Percentiles rank a stretch among this genome's conserved stretches.
These are phyloP conservation scores for Meteorus colon DNA, from an alignment of 2,888 invertebrate species.

Conservation along the genomic window DNA sequence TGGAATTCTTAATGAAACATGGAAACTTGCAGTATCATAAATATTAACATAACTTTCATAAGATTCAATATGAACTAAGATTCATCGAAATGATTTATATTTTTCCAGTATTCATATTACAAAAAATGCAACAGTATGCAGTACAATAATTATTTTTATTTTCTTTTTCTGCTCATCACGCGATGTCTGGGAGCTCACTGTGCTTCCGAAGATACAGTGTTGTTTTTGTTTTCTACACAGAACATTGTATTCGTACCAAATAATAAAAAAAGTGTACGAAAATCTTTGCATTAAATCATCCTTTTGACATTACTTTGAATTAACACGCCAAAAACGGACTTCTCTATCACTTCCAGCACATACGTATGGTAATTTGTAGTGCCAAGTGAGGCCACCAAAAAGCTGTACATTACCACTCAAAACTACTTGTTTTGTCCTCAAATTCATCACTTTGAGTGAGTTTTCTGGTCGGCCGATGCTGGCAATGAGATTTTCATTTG, in stretches of 20 bases:
- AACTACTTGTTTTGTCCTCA: slow-evolving; percentile 76
- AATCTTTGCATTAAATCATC: neutral
- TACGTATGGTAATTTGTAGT: slow-evolving; percentile 78
- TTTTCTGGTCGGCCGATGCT: slow-evolving; percentile 81
- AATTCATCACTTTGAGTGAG: slow-evolving; percentile 79
- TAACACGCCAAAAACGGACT: slow-evolving; percentile 78
- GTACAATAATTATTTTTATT: neutral
- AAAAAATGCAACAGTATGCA: neutral
- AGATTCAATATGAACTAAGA: too few relatives aligned
- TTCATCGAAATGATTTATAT: neutral
- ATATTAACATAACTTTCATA: neutral
- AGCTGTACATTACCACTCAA: slow-evolving; percentile 76
- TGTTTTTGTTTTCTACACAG: slow-evolving; percentile 34
- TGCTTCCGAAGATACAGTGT: slow-evolving; percentile 10
- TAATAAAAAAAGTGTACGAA: slow-evolving; percentile 29
- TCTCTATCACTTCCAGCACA: slow-evolving; percentile 78
- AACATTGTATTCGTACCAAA: slow-evolving; percentile 27
- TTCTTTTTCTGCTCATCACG: neutral
- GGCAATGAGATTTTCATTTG: slow-evolving; percentile 79
- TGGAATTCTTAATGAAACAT: slow-evolving; percentile 49
- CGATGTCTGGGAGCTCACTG: neutral
- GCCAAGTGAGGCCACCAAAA: slow-evolving; percentile 79
- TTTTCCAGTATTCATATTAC: neutral
- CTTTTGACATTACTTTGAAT: slow-evolving; percentile 62
- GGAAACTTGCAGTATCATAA: slow-evolving; percentile 50